Evolutionary conservation across 2,888 invertebrate species (phyloP).

Genomic region (Drosophila falleni): DNA sequence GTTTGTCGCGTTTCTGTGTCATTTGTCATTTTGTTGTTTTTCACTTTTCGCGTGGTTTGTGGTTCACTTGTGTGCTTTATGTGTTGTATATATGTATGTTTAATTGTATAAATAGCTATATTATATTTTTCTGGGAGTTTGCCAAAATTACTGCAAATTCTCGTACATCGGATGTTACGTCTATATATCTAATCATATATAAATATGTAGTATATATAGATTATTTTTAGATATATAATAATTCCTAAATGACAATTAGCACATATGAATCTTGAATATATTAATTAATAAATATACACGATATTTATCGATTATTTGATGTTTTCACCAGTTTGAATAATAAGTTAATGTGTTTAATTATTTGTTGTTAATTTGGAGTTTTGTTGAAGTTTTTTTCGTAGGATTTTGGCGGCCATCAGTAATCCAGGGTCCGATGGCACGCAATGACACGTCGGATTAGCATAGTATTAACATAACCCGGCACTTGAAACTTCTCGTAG

Average conservation of each 20-base stretch:
- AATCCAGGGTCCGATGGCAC: slow-evolving; percentile 83
- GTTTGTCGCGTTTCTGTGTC: slow-evolving; percentile 46
- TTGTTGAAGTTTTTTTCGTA: slow-evolving; percentile 13
- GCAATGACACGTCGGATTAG: slow-evolving; percentile 21
- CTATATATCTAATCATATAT: slow-evolving; percentile 19
- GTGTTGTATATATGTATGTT: slow-evolving; percentile 8
- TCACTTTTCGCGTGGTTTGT: slow-evolving; percentile 49
- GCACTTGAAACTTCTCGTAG: slow-evolving; percentile 18
- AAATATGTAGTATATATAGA: slow-evolving; percentile 15
- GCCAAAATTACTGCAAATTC: slow-evolving; percentile 53
- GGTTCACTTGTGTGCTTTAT: slow-evolving; percentile 17
- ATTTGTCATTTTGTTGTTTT: slow-evolving; percentile 42
- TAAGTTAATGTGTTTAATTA: not conserved
- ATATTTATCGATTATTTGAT: not conserved
- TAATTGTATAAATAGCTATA: slow-evolving; percentile 56
- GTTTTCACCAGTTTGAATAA: not conserved
- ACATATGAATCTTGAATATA: not conserved
- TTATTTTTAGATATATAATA: slow-evolving; percentile 9
- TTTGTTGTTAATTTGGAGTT: not conserved
- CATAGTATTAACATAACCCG: slow-evolving; percentile 19
- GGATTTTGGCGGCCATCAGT: slow-evolving; percentile 65
- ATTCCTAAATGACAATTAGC: not conserved
- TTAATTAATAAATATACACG: not conserved
- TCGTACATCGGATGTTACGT: slow-evolving; percentile 43
- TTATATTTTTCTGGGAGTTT: slow-evolving; percentile 42